Evolutionary conservation across 2,113 vertebrate genomes (phyloP).

Genomic region (Gallinago undulata): DNA sequence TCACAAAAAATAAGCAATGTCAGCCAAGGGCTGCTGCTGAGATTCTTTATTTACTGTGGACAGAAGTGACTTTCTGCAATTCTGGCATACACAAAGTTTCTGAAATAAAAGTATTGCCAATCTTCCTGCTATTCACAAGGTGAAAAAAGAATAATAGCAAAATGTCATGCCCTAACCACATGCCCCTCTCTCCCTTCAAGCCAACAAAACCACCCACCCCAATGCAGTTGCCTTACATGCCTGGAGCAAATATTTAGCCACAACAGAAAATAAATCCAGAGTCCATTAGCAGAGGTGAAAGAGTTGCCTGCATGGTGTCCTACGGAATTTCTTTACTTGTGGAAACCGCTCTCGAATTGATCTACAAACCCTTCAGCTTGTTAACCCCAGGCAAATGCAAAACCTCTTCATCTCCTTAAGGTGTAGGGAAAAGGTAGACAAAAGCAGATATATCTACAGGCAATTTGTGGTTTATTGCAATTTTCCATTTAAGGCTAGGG

Average conservation of each 20-base stretch:
- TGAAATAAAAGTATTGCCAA: neutral
- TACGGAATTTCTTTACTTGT: neutral
- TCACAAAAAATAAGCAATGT: neutral
- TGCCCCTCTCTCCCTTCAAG: rapidly evolving
- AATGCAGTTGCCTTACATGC: neutral
- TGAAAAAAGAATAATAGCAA: neutral
- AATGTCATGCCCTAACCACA: neutral
- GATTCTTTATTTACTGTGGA: neutral
- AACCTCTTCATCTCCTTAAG: neutral
- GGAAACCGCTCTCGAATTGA: neutral
- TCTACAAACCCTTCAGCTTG: neutral
- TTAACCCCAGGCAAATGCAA: neutral
- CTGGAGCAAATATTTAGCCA: neutral
- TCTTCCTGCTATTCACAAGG: neutral
- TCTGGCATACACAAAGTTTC: neutral
- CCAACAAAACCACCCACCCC: neutral
- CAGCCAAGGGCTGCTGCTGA: neutral
- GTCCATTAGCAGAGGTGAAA: neutral
- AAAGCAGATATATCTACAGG: neutral
- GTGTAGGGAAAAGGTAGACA: neutral
- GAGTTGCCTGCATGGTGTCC: neutral
- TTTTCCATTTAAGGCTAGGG: neutral
- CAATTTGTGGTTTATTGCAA: neutral
- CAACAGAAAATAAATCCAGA: neutral
- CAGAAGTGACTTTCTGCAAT: neutral